Base-by-base conservation (phyloP, 2,888 invertebrate genomes). In the Euzophera pinguis region DNA sequence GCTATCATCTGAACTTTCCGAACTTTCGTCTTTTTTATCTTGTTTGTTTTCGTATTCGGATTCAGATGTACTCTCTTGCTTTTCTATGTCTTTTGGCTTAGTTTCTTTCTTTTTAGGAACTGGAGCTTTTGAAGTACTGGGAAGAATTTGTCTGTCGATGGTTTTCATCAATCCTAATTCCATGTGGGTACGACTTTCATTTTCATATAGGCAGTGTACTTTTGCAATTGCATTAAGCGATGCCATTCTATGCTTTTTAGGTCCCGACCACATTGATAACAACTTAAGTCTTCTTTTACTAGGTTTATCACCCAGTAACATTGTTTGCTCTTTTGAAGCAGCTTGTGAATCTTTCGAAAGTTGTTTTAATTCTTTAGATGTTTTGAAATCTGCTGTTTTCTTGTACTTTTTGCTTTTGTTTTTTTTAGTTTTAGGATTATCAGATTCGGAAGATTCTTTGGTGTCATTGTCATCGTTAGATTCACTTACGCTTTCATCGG, bases 171-270 rank as follows among this genome's bases (percentile, higher is more conserved):
- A 71, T 0, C 93, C 93, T 57, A 93, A 66, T 67, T 93, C 92
- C 71, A 94, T 92, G 56, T 94, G 94, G 0, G 94, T 93, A 48
- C 95, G 91, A 49, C 95, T 94, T 84, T 97, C 97, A 74, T 97
- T 97, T 81, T 97, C 97, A 71, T 97, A 97, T 17, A 97, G 90
- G 71, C 97, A 97, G 76, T 97, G 97, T 1, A 97, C 97, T 89
- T 97, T 97, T 22, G 97, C 97, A 63, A 95, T 80, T 0, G 97
- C 97, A 75, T 97, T 97, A 29, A 97, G 81, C 1, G 97, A 97
- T 35, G 97, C 97, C 82, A 97, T 96, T 60, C 97, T 92, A 73
- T 96, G 95, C 42, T 95, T 92, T 79, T 96, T 96, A 17, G 96
- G 95, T 0, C 95, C 95, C 60, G 91, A 92, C 94, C 94, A 94